Evolutionary conservation across 2,113 vertebrate genomes (phyloP).

Genomic region (Hylia prasina): DNA sequence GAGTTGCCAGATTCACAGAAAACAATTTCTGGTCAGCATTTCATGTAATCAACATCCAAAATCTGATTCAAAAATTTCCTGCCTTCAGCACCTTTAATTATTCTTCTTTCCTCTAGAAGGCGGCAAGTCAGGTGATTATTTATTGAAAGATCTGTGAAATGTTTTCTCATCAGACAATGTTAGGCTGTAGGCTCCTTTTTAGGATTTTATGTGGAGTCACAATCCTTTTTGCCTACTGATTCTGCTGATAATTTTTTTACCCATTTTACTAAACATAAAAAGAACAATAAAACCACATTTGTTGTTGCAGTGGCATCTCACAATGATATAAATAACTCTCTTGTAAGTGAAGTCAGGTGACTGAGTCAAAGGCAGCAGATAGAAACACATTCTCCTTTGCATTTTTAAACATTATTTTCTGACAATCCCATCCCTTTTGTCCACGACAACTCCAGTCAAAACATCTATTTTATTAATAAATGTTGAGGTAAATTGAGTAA

Average conservation of each 20-base stretch:
- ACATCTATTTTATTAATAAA: constrained; percentile 26
- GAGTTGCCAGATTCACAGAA: background rate
- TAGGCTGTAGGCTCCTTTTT: background rate
- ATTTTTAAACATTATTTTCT: background rate
- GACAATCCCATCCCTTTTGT: background rate
- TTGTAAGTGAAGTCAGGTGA: background rate
- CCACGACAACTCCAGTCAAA: background rate
- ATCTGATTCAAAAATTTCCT: background rate
- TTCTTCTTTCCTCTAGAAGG: background rate
- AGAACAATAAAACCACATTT: background rate
- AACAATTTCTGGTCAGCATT: background rate
- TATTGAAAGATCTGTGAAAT: background rate
- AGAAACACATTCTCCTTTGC: background rate
- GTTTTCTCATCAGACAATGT: background rate
- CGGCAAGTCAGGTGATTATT: background rate
- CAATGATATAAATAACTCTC: background rate
- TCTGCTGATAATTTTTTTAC: background rate
- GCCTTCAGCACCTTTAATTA: background rate
- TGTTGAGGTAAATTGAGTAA: constrained; percentile 41
- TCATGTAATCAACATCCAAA: background rate
- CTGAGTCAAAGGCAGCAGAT: background rate
- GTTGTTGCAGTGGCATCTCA: background rate
- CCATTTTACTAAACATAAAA: background rate
- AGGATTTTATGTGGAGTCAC: background rate
- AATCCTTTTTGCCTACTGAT: background rate